Evolutionary conservation across 1,140 invertebrate species (phyloP).

Genomic region (Palaemon carinicauda): DNA sequence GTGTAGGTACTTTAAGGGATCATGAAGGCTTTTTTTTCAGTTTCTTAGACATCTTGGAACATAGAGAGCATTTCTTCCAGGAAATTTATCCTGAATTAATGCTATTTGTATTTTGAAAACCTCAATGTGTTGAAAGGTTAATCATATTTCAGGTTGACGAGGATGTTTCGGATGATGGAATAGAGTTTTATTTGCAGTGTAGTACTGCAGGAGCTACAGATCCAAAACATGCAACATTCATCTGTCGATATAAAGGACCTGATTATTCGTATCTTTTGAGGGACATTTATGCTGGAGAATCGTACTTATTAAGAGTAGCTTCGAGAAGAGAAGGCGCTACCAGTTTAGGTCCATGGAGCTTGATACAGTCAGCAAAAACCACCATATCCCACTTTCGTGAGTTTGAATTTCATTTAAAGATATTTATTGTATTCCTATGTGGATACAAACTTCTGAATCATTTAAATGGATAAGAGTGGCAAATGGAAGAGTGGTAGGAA

Average conservation of each 20-base stretch:
- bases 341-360: slow-evolving; percentile 40
- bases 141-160: slow-evolving; percentile 38
- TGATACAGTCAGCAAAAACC: slow-evolving; percentile 31
- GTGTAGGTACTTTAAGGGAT: too few relatives aligned
- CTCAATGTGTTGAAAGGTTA: not conserved
- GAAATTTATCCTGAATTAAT: too few relatives aligned
- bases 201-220: slow-evolving; percentile 40
- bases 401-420: not conserved
- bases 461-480: too few relatives aligned
- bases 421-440: too few relatives aligned
- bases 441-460: too few relatives aligned
- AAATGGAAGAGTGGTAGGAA: too few relatives aligned
- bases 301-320: slow-evolving; percentile 35
- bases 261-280: slow-evolving; percentile 42
- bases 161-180: slow-evolving; percentile 46
- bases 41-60: too few relatives aligned
- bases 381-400: slow-evolving; percentile 39
- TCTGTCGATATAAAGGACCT: slow-evolving; percentile 21
- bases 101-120: too few relatives aligned
- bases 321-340: slow-evolving; percentile 29
- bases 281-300: slow-evolving; percentile 29
- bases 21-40: too few relatives aligned
- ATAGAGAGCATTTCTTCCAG: too few relatives aligned
- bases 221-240: slow-evolving; percentile 17
- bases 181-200: slow-evolving; percentile 33